Base-by-base conservation (phyloP, 2,888 invertebrate genomes). In the Lepidonotus clava region DNA sequence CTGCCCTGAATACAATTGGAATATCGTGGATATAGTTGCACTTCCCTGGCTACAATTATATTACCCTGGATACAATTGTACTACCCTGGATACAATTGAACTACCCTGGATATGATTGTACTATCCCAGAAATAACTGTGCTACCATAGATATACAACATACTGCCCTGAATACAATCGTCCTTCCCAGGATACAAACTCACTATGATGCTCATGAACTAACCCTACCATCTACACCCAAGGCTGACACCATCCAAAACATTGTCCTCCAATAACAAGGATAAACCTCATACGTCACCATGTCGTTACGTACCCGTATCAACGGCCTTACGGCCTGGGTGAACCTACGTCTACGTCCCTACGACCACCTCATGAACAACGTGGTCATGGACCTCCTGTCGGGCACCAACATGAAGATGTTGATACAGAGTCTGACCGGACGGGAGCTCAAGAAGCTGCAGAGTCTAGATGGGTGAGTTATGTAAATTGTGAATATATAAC, bases 311-410 rank as follows among this genome's bases (percentile, higher is more conserved):
- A 93, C 93, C 4, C 90, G 91, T 38, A 93, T 94, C 38, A 91
- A 91, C 46, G 94, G 93, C 1, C 92, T 92, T 89, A 94, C 94
- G 40, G 92, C 93, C 66, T 94, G 94, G 94, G 92, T 94, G 40
- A 94, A 94, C 89, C 90, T 94, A 53, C 89, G 94, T 5, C 89
- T 93, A 53, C 91, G 91, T 77, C 93, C 77, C 0, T 93, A 91
- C 85, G 92, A 93, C 86, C 91, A 92, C 84, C 90, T 92, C 8
- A 89, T 94, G 80, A 92, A 92, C 89, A 93, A 94, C 90, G 92
- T 93, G 0, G 88, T 93, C 76, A 92, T 93, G 92, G 94, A 94
- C 84, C 87, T 94, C 8, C 89, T 94, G 66, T 89, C 91, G 67
- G 94, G 36, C 5, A 94, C 93, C 28, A 91, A 93, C 89, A 92